phyloP scores from a whole-genome alignment of 2,113 vertebrate genomes.

The Neotoma lepida region DNA sequence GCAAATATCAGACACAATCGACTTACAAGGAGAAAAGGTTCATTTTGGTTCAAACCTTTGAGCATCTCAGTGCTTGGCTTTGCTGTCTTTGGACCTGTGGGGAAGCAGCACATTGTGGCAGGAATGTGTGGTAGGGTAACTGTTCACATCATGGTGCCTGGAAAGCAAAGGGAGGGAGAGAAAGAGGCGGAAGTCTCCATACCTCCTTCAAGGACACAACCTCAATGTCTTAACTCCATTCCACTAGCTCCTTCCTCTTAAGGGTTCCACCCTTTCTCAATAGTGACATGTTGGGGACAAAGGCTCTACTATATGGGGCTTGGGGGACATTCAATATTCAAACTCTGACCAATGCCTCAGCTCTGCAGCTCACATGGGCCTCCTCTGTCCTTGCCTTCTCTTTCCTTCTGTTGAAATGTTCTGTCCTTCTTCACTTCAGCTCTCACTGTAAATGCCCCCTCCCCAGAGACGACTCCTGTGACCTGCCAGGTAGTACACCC shows the following conservation, averaged over 20 bases:
- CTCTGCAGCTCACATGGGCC: neutral
- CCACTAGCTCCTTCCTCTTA: too few relatives aligned
- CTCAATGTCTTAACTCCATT: neutral
- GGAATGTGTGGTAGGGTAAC: neutral
- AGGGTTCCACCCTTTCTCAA: neutral
- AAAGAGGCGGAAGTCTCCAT: neutral
- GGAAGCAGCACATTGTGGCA: neutral
- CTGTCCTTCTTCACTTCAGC: neutral
- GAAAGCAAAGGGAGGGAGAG: neutral
- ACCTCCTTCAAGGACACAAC: neutral
- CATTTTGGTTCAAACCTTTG: neutral
- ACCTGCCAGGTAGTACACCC: too few relatives aligned
- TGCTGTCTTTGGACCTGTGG: neutral
- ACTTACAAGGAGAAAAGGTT: neutral
- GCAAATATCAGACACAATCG: neutral
- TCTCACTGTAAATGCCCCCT: neutral
- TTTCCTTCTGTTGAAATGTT: neutral
- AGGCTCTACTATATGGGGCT: neutral
- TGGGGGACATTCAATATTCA: neutral
- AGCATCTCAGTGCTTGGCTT: neutral
- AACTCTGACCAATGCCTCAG: too few relatives aligned
- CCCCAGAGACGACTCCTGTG: neutral
- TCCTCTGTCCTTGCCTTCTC: too few relatives aligned
- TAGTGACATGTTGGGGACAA: neutral
- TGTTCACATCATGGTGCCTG: neutral